Evolutionary conservation across 1,140 invertebrate species (phyloP), one percentile per base, ranked within the genome.

Genomic region (Anagrus nilaparvatae): DNA sequence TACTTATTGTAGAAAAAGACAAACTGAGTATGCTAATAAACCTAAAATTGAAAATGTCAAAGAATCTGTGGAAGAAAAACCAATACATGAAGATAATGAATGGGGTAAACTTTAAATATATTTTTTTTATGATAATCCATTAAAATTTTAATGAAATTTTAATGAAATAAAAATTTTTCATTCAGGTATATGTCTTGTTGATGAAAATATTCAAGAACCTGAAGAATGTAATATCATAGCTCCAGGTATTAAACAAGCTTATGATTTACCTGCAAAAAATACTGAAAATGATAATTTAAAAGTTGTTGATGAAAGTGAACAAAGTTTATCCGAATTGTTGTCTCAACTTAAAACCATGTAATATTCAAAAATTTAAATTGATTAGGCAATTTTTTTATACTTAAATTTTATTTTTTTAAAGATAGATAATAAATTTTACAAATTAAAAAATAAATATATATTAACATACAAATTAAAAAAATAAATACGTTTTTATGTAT

Each of bases 51-150:
- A 76, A 27, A 64, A 71, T 9, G 60, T 65, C n/a, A 73, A 74
- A 42, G 74, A 76, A 36, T 65, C 75, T 16, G 62, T 72, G 28
- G 73, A 79, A 44, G 65, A 73, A 34, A 59, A 59, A 34, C 78
- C 80, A 0, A 40, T 90, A 10, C 91, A 95, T 56, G 84, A 88
- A 55, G 85, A 88, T 32, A 97, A 97, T 68, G 81, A 91, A 43
- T 97, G 89, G 88, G 91, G 90, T 78, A 75, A 33, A 49, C n/a
- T n/a, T n/a, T 49, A 38, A 47, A 34, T 33, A 31, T 5, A 18
- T 13, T 31, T 9, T n/a, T 21, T 14, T 34, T 14, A n/a, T 12
- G 8, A 38, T 34, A 12, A 12, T 41, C 13, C 38, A 14, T 18
- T 5, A 32, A 32, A 9, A 7, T 12, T 7, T 16, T n/a, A 7